Percentiles rank a stretch among this genome's conserved stretches.
These are phyloP conservation scores for Drosophila carrolli DNA, from an alignment of 1,140 invertebrate species.

Conservation along the genomic window DNA sequence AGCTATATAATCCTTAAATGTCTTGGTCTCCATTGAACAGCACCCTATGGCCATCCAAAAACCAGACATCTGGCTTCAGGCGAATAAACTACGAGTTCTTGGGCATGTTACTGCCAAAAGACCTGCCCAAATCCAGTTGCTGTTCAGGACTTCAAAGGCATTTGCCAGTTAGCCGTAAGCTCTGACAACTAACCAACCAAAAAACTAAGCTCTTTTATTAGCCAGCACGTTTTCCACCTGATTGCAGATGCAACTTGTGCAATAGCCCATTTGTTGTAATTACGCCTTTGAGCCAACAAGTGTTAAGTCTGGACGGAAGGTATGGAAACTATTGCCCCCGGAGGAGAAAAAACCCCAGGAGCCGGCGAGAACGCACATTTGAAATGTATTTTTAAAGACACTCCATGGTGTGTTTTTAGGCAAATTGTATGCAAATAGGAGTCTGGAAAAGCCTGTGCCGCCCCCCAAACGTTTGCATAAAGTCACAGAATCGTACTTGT, in stretches of 20 bases:
- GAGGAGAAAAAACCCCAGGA: slow-evolving; percentile 20
- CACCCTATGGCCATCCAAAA: not conserved
- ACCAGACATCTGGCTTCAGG: not conserved
- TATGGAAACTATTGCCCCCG: slow-evolving; percentile 26
- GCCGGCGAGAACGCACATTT: slow-evolving; percentile 40
- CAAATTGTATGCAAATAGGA: slow-evolving; percentile 83
- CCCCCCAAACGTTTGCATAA: slow-evolving; percentile 33
- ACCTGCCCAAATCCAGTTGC: slow-evolving; percentile 53
- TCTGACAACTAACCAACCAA: slow-evolving; percentile 25
- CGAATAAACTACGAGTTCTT: slow-evolving; percentile 41
- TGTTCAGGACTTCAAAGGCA: slow-evolving; percentile 59
- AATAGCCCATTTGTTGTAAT: slow-evolving; percentile 77
- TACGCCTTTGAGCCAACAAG: slow-evolving; percentile 81
- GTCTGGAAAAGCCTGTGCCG: slow-evolving; percentile 26
- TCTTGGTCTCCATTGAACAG: not conserved
- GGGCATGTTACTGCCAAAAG: slow-evolving; percentile 23
- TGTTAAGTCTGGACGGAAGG: slow-evolving; percentile 56
- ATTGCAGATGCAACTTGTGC: slow-evolving; percentile 67
- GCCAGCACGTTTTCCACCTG: slow-evolving; percentile 66
- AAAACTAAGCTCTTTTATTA: slow-evolving; percentile 70
- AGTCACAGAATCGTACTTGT: slow-evolving; percentile 29
- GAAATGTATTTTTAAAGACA: slow-evolving; percentile 82
- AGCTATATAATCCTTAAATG: not conserved
- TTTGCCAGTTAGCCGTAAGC: slow-evolving; percentile 58
- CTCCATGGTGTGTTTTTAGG: slow-evolving; percentile 77